Conservation (phyloP, 2,888 invertebrate genomes). For the Tribolium freemani region DNA sequence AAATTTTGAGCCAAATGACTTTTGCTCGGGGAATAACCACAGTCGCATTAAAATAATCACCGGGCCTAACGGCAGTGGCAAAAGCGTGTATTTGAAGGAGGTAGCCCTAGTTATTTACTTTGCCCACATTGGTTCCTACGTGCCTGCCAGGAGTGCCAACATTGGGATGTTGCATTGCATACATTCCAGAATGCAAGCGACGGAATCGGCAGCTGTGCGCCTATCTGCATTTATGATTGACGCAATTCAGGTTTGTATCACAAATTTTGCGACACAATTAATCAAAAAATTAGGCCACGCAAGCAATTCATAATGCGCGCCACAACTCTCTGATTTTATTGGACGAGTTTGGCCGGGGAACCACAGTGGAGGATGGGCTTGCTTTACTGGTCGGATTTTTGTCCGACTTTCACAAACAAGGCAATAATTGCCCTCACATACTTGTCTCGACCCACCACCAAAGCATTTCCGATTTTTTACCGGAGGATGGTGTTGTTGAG, state of each 20-base stretch:
- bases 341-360: conserved; percentile 94
- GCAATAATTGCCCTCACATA: conserved; percentile 78
- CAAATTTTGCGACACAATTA: not conserved
- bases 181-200: conserved; percentile 80
- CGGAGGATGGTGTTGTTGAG: conserved; percentile 67
- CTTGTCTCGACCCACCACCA: conserved; percentile 86
- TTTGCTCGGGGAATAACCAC: conserved; percentile 70
- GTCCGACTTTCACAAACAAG: conserved; percentile 75
- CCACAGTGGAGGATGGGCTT: conserved; percentile 81
- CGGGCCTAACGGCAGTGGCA: conserved; percentile 93
- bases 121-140: conserved; percentile 91
- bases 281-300: conserved; percentile 74
- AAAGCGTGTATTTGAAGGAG: conserved; percentile 93
- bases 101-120: conserved; percentile 83
- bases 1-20: conserved; percentile 82
- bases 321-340: conserved; percentile 81
- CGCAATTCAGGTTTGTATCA: conserved; percentile 78
- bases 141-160: conserved; percentile 83
- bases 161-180: conserved; percentile 82
- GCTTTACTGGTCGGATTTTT: conserved; percentile 80
- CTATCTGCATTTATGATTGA: conserved; percentile 91
- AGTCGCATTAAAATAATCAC: conserved; percentile 83
- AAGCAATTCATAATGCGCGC: conserved; percentile 77
- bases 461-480: conserved; percentile 74
- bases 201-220: conserved; percentile 83